These are phyloP conservation scores for Aulostomus chinensis DNA, from an alignment of 2,797 vertebrate species.

Conservation along the genomic window DNA sequence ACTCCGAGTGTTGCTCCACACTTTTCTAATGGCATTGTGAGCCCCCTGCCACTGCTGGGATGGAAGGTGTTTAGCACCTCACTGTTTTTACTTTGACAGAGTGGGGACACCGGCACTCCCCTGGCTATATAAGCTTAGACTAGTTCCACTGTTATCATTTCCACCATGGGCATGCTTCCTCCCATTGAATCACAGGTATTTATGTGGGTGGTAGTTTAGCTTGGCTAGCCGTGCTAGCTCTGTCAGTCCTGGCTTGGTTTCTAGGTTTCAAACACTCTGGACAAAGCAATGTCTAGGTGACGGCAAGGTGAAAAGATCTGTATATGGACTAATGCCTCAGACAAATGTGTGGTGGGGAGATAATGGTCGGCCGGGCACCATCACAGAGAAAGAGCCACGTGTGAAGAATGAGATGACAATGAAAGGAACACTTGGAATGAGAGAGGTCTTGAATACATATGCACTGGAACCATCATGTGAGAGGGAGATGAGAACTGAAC, in stretches of 20 bases:
- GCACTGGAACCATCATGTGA: slow-evolving; percentile 50
- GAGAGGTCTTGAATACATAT: slow-evolving; percentile 77
- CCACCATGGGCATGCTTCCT: slow-evolving; percentile 58
- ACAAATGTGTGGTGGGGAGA: slow-evolving; percentile 61
- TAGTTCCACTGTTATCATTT: slow-evolving; percentile 67
- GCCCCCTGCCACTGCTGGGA: slow-evolving; percentile 74
- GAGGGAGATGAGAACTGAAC: slow-evolving; percentile 67
- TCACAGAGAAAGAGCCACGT: slow-evolving; percentile 75
- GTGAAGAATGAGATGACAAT: slow-evolving; percentile 69
- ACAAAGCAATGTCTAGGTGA: slow-evolving; percentile 46
- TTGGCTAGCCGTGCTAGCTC: slow-evolving; percentile 24
- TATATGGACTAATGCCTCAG: slow-evolving; percentile 61
- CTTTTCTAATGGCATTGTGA: slow-evolving; percentile 80
- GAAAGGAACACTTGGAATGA: slow-evolving; percentile 66
- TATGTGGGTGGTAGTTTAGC: slow-evolving; percentile 41
- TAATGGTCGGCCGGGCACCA: slow-evolving; percentile 73
- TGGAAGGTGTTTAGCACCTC: slow-evolving; percentile 83
- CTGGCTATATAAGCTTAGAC: slow-evolving; percentile 64
- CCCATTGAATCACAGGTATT: slow-evolving; percentile 58
- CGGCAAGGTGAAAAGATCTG: slow-evolving; percentile 62
- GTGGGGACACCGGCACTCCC: slow-evolving; percentile 67
- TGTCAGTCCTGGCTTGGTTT: slow-evolving; percentile 10
- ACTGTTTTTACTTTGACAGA: slow-evolving; percentile 79
- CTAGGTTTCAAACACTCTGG: slow-evolving; percentile 24
- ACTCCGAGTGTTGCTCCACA: slow-evolving; percentile 70